phyloP scores from a whole-genome alignment of 2,888 invertebrate genomes.

The Drosophila yooni region DNA sequence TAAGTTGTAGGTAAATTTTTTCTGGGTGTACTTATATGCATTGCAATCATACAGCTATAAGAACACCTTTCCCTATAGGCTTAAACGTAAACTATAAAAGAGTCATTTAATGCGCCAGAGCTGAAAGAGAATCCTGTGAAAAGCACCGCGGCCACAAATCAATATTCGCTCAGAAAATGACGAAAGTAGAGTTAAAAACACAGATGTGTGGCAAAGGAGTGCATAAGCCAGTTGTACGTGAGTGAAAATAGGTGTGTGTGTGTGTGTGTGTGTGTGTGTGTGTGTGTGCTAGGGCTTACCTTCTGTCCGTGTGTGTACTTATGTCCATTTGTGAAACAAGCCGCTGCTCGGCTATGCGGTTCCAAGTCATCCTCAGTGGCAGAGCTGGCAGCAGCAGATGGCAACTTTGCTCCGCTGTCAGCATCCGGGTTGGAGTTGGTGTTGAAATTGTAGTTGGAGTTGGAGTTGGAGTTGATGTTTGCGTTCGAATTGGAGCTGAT shows the following conservation, averaged over 20 bases:
- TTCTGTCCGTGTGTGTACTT: conserved; percentile 85
- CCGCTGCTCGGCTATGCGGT: conserved; percentile 82
- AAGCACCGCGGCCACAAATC: conserved; percentile 45
- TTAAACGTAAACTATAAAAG: conserved; percentile 27
- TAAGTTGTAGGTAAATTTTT: not conserved
- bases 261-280: conserved; percentile 82
- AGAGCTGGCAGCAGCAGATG: conserved; percentile 25
- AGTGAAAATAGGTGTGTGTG: not conserved
- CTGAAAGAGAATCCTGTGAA: conserved; percentile 8
- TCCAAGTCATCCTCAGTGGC: conserved; percentile 72
- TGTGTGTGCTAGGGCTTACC: conserved; percentile 68
- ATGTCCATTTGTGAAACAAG: conserved; percentile 83
- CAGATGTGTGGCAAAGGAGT: conserved; percentile 42
- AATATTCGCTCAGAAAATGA: conserved; percentile 26
- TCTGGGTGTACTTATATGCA: not conserved
- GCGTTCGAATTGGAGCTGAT: conserved; percentile 22
- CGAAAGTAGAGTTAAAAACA: conserved; percentile 8
- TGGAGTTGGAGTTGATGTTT: conserved; percentile 3
- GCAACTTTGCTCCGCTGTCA: conserved; percentile 7
- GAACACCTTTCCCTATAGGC: not conserved
- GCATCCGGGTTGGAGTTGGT: conserved; percentile 18
- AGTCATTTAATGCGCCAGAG: conserved; percentile 20
- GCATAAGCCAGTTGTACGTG: conserved; percentile 9
- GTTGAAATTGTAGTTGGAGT: conserved; percentile 4
- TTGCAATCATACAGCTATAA: conserved; percentile 1